Evolutionary conservation across 2,888 invertebrate genomes (phyloP).

Genomic region (Lamellibrachia columna): DNA sequence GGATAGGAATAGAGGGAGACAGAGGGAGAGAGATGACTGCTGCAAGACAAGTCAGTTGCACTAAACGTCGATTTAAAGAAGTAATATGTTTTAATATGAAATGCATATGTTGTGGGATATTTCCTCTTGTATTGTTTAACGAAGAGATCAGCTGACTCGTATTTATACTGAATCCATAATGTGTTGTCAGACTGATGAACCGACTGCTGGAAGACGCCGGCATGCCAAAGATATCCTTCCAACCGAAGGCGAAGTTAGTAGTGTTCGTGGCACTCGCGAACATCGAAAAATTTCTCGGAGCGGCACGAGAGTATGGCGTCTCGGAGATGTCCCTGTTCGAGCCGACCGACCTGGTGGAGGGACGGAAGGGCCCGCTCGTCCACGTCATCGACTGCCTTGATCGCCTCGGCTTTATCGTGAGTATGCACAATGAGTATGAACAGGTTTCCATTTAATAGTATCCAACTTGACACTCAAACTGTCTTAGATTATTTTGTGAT

Average conservation of each 20-base stretch:
- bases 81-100: neutral
- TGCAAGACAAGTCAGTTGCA: too few species aligned
- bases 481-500: too few species aligned
- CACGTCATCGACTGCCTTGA: constrained; percentile 60
- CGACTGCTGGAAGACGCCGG: constrained; percentile 53
- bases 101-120: neutral
- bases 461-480: too few species aligned
- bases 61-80: neutral
- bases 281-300: constrained; percentile 59
- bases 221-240: constrained; percentile 48
- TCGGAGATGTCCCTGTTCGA: constrained; percentile 57
- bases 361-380: constrained; percentile 57
- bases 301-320: constrained; percentile 50
- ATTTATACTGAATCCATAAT: neutral
- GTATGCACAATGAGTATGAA: neutral
- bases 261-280: constrained; percentile 61
- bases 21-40: neutral
- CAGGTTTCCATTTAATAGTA: too few species aligned
- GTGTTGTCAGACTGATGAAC: constrained; percentile 53
- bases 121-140: neutral
- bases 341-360: constrained; percentile 56
- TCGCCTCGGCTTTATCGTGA: constrained; percentile 51
- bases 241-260: constrained; percentile 51
- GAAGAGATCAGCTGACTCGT: neutral
- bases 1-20: neutral